Conservation (phyloP, 1,140 invertebrate species). For the Pristionchus pacificus region DNA sequence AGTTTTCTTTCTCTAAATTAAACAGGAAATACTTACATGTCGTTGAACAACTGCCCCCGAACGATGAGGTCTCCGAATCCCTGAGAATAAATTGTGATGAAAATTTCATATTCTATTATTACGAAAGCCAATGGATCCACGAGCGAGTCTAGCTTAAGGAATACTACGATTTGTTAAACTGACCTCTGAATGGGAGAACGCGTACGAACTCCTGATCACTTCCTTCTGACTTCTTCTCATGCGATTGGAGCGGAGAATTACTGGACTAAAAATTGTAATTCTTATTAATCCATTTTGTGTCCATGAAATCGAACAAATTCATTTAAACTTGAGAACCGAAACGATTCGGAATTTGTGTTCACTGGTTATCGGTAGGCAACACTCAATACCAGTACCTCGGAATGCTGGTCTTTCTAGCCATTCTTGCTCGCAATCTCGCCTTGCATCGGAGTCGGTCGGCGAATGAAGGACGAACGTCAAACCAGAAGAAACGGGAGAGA, state of each 20-base stretch:
- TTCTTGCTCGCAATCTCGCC: too few species aligned
- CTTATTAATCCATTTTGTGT: too few species aligned
- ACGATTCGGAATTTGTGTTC: too few species aligned
- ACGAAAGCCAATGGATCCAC: too few species aligned
- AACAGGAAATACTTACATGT: too few species aligned
- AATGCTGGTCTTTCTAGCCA: too few species aligned
- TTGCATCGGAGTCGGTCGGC: slow-evolving; percentile 83
- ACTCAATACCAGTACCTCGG: too few species aligned
- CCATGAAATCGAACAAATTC: too few species aligned
- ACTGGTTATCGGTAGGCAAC: too few species aligned
- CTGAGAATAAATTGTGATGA: slow-evolving; percentile 30
- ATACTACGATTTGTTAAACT: background rate
- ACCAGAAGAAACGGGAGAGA: slow-evolving; percentile 85
- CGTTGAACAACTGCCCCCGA: slow-evolving; percentile 87
- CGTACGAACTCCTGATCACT: background rate
- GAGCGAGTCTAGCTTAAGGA: background rate
- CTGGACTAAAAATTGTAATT: background rate
- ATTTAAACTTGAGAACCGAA: too few species aligned
- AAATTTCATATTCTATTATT: background rate
- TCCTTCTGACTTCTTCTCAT: background rate
- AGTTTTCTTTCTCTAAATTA: too few species aligned
- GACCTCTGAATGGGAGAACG: background rate
- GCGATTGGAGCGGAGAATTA: too few species aligned
- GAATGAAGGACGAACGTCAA: slow-evolving; percentile 80
- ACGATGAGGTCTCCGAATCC: slow-evolving; percentile 96